phyloP scores from a whole-genome alignment of 2,888 invertebrate genomes.

The Dynastes maya region DNA sequence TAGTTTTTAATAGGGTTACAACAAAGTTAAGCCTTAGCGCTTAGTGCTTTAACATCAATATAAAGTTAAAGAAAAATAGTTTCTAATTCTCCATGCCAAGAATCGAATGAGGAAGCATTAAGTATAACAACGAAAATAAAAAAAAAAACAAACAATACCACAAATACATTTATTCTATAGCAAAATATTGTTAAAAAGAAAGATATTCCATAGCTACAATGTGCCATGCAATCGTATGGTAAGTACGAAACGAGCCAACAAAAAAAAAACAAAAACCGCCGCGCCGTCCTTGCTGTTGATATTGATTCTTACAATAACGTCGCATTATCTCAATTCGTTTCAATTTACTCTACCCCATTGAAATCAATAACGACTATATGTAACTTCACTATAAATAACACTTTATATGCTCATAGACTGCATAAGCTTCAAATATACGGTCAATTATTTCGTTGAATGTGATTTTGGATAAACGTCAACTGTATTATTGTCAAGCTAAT shows the following conservation, averaged over 20 bases:
- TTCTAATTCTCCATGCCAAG: neutral
- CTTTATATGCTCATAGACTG: neutral
- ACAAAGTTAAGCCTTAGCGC: neutral
- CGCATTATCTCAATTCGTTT: slow-evolving; percentile 2
- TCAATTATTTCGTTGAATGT: neutral
- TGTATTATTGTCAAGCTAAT: neutral
- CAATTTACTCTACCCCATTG: neutral
- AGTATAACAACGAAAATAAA: neutral
- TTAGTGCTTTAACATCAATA: neutral
- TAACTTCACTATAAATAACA: slow-evolving; percentile 11
- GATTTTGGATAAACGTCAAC: neutral
- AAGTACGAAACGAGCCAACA: neutral
- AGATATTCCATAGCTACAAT: no score
- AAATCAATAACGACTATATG: slow-evolving; percentile 22
- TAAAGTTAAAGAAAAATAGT: neutral
- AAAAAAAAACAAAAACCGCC: neutral
- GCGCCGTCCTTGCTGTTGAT: neutral
- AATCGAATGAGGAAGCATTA: no score
- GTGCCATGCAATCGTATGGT: no score
- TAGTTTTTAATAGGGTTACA: slow-evolving; percentile 14
- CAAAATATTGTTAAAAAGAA: neutral
- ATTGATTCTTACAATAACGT: slow-evolving; percentile 7
- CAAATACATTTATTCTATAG: neutral
- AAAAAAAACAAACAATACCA: neutral
- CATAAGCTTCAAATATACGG: neutral